Evolutionary conservation across 1,140 invertebrate species (phyloP).

Genomic region (Drosophila auraria): DNA sequence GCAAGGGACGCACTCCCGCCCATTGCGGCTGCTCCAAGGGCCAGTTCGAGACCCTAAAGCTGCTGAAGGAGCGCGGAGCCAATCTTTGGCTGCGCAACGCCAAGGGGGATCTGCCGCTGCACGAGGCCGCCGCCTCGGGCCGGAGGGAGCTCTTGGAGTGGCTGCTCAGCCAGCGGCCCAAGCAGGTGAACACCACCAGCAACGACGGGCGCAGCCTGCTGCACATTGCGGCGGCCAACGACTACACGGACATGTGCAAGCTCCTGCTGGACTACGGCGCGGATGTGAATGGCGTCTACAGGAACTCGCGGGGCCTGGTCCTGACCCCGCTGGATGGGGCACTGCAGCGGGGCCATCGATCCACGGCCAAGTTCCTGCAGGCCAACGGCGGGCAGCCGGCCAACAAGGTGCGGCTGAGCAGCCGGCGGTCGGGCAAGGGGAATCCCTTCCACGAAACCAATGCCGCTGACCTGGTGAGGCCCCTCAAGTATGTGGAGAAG

Average conservation of each 20-base stretch:
- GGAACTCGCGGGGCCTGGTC: conserved; percentile 92
- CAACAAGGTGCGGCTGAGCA: conserved; percentile 87
- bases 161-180: conserved; percentile 92
- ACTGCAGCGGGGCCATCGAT: conserved; percentile 92
- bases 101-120: conserved; percentile 95
- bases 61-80: conserved; percentile 90
- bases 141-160: conserved; percentile 94
- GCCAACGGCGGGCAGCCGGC: conserved; percentile 94
- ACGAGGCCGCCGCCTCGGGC: conserved; percentile 97
- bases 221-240: conserved; percentile 97
- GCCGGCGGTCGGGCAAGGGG: conserved; percentile 51
- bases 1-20: conserved; percentile 93
- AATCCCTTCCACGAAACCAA: conserved; percentile 77
- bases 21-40: conserved; percentile 97
- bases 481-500: conserved; percentile 78
- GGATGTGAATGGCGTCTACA: conserved; percentile 92
- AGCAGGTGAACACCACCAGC: conserved; percentile 94
- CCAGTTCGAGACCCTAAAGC: conserved; percentile 89
- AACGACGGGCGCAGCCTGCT: conserved; percentile 96
- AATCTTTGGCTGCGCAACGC: conserved; percentile 97
- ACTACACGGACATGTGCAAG: conserved; percentile 97
- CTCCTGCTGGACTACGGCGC: conserved; percentile 92
- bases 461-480: conserved; percentile 70
- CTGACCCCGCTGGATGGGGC: conserved; percentile 97
- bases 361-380: conserved; percentile 96